These are phyloP conservation scores for Mobula hypostoma DNA, from an alignment of 2,113 vertebrate genomes.

Conservation along the genomic window DNA sequence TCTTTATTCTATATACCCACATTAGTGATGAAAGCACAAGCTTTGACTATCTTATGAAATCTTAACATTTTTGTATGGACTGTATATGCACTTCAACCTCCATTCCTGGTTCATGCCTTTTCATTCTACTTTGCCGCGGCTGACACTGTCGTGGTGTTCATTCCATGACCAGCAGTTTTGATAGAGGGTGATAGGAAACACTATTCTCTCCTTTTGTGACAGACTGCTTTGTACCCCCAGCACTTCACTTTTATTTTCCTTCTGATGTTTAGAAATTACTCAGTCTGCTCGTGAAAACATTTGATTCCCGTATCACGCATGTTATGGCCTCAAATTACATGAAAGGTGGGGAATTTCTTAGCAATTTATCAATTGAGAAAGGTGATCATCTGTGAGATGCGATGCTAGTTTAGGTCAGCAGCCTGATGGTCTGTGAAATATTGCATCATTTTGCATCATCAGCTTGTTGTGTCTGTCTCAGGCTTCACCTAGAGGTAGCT, in stretches of 20 bases:
- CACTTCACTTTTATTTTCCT: background rate
- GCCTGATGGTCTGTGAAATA: background rate
- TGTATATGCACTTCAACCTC: background rate
- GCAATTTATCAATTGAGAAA: constrained; percentile 13
- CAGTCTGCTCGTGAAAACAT: background rate
- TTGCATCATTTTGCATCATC: constrained; percentile 32
- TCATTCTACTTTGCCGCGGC: background rate
- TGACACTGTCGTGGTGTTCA: background rate
- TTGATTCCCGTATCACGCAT: background rate
- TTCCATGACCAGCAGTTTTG: background rate
- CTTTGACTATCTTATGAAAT: background rate
- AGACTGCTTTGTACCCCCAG: background rate
- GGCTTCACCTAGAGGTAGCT: background rate
- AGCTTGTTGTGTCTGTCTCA: constrained; percentile 14
- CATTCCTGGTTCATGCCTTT: background rate
- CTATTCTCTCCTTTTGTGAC: background rate
- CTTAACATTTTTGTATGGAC: background rate
- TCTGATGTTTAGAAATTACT: background rate
- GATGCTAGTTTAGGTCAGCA: constrained; percentile 11
- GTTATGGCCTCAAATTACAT: background rate
- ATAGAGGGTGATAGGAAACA: background rate
- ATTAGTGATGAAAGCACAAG: background rate
- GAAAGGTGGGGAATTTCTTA: background rate
- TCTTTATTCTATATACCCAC: background rate
- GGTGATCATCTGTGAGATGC: background rate